A percentile compares a stretch with the other conserved stretches of the same genome.
phyloP scores from a whole-genome alignment of 2,888 invertebrate species.

The Pristionchus japonicus region DNA sequence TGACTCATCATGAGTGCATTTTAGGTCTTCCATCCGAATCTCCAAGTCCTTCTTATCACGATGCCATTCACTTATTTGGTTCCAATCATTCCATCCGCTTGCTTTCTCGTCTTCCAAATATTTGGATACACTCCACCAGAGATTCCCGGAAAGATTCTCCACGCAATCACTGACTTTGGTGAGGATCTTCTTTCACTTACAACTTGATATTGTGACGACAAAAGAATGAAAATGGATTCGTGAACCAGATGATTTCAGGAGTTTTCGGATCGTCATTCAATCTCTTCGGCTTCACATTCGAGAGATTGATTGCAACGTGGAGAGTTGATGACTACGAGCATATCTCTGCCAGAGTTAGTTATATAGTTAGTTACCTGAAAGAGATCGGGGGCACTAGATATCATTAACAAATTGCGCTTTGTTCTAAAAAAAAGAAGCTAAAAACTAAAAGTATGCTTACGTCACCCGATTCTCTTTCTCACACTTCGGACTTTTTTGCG shows the following conservation, averaged over 20 bases:
- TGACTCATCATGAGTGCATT: not conserved
- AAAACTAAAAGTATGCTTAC: too few relatives aligned
- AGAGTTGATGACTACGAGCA: slow-evolving; percentile 16
- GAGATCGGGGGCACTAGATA: not conserved
- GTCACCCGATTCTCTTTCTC: not conserved
- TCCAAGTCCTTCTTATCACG: not conserved
- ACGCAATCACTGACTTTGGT: slow-evolving; percentile 13
- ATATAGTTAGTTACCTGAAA: not conserved
- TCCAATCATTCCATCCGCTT: not conserved
- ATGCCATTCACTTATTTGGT: slow-evolving; percentile 19
- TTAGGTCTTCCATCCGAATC: slow-evolving; percentile 30
- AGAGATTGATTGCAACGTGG: slow-evolving; percentile 28
- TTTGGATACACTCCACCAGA: not conserved
- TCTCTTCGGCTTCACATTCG: slow-evolving; percentile 21
- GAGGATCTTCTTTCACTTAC: not conserved
- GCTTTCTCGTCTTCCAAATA: not conserved
- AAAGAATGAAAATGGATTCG: too few relatives aligned
- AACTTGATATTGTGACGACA: too few relatives aligned
- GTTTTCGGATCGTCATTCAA: slow-evolving; percentile 18
- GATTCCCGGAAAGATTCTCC: not conserved
- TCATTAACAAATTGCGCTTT: too few relatives aligned
- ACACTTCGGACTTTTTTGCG: not conserved
- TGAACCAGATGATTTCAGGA: not conserved
- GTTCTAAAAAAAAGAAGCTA: too few relatives aligned
- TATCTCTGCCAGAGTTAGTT: not conserved